A percentile compares a stretch with the other conserved stretches of the same genome.
phyloP scores from a whole-genome alignment of 2,797 vertebrate species.

The Sternarchorhynchus goeldii region DNA sequence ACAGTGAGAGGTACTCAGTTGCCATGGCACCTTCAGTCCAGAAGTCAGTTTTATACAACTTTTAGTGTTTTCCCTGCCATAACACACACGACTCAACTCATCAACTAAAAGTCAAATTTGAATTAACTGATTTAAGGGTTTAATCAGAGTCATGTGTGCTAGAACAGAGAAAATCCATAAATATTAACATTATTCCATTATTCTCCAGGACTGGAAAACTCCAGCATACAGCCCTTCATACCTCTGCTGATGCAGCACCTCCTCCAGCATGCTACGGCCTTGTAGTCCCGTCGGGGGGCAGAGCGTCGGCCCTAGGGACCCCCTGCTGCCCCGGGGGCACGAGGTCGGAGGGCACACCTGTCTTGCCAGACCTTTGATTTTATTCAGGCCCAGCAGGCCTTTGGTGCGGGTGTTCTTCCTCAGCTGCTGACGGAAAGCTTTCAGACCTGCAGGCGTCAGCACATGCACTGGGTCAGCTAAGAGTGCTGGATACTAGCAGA shows the following conservation, averaged over 20 bases:
- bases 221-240: slow-evolving; percentile 59
- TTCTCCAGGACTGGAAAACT: not conserved
- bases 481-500: no score
- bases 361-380: slow-evolving; percentile 92
- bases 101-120: no score
- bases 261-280: slow-evolving; percentile 84
- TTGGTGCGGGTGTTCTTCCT: slow-evolving; percentile 90
- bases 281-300: slow-evolving; percentile 65
- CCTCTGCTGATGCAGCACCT: slow-evolving; percentile 93
- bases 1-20: not conserved
- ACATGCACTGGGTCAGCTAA: not conserved
- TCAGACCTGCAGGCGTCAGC: slow-evolving; percentile 79
- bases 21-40: not conserved
- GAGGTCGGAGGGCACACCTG: slow-evolving; percentile 82
- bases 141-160: not conserved
- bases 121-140: no score
- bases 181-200: not conserved
- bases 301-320: slow-evolving; percentile 78
- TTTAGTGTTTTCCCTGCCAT: no score
- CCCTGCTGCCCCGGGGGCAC: slow-evolving; percentile 81
- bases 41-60: no score
- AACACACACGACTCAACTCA: no score
- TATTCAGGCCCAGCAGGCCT: slow-evolving; percentile 92
- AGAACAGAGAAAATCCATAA: slow-evolving; percentile 21
- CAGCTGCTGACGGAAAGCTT: slow-evolving; percentile 95